Evolutionary conservation across 2,888 invertebrate species (phyloP), one percentile per base, ranked within the genome.

Genomic region (Alitta virens): DNA sequence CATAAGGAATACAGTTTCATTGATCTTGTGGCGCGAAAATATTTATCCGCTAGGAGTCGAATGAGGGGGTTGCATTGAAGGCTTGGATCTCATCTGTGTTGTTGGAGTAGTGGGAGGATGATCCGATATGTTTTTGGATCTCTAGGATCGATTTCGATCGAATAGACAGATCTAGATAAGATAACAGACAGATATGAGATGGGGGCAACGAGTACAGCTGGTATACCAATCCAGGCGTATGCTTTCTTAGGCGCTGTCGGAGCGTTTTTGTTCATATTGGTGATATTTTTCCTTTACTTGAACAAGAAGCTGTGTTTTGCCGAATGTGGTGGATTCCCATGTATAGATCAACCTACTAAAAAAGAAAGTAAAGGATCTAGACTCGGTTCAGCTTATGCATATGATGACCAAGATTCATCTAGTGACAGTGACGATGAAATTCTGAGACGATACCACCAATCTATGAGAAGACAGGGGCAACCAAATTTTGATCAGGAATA

Each of bases 161-260:
- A 33, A 33, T 12, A 33, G 12, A 7, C 33, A 33, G 5, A 33
- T 33, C n/a, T 33, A 12, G 33, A 33, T 33, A 12, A 12, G 5
- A 7, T 33, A 33, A 33, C 33, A 12, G 33, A 12, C 33, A 33
- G n/a, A 33, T 33, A 33, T 33, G 33, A 33, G 33, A 12, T 33
- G 33, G 7, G 12, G 7, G 5, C 5, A 33, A 33, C 12, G 33
- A 7, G 33, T 33, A 12, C 33, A 88, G 33, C 7, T 7, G 33
- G 33, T 33, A 33, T 87, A 83, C 85, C 88, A 82, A 87, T 88
- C 83, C 93, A 93, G 86, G 91, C 92, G 75, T 90, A 91, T 75
- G 91, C 92, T 78, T 90, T 93, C 80, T 86, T 94, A 81, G 92
- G 92, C 76, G 92, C 91, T 67, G 89, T 93, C 74, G 91, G 90